Base-by-base conservation (phyloP, 2,797 vertebrate species). In the Mycteria americana region DNA sequence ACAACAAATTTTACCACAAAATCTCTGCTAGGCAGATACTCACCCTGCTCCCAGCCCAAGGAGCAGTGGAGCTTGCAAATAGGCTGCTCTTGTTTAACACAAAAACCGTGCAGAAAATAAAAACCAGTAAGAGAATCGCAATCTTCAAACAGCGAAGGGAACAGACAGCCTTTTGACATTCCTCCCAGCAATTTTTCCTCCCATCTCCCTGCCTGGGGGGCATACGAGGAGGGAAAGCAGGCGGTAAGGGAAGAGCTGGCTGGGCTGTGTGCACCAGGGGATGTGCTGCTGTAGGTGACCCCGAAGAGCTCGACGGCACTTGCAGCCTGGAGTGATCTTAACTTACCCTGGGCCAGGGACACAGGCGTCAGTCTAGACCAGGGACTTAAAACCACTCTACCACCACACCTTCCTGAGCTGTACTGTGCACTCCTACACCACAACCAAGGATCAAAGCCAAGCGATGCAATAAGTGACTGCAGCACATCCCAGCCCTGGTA, bases 361-460 rank as follows among this genome's bases (percentile, higher is more conserved):
- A 51, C 50, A 69, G 92, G 69, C 46, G 1, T 51, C 94, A 84
- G 94, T 41, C 93, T 94, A 90, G 88, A 93, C 76, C 79, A 77
- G 84, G 60, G 64, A 37, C 68, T 76, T 11, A 25, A 90, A 92
- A 77, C 51, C 59, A 43, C 51, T 73, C 68, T 68, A 68, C 37
- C 75, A 57, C 64, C 50, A 22, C 74, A 68, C 68, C 46, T 70
- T 53, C 74, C 87, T 50, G 63, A 79, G 84, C 4, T 63, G 56
- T 23, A 9, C 37, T 24, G 63, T 28, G 53, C 70, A 21, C 77
- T 95, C 56, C 75, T 54, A n/a, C 48, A 46, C 90, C 81, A 76
- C 90, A 93, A 23, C 70, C 41, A 56, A 74, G 90, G 75, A 95
- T 92, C 86, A 95, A 95, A 96, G 96, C 88, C 88, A 97, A 96